phyloP scores from a whole-genome alignment of 1,140 invertebrate genomes.

The Apis laboriosa region DNA sequence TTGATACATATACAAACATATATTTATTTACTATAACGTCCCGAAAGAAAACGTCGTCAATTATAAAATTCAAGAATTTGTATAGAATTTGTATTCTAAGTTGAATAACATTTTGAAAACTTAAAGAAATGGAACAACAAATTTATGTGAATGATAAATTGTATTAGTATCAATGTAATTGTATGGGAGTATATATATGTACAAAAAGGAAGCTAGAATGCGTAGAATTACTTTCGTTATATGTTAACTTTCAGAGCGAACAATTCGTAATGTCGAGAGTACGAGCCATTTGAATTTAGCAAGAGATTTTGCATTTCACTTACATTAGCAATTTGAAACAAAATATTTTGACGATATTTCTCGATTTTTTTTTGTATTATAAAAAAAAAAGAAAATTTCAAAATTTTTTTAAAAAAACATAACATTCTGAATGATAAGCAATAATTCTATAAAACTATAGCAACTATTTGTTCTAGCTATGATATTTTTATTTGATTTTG shows the following conservation, averaged over 20 bases:
- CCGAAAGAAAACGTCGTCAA: too few relatives aligned
- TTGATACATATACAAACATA: too few relatives aligned
- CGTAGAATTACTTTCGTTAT: conserved; percentile 38
- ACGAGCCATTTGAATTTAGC: conserved; percentile 60
- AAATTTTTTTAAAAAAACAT: not conserved
- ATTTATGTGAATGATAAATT: not conserved
- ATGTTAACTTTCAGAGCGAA: conserved; percentile 44
- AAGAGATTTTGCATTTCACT: conserved; percentile 58
- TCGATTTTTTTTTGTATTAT: not conserved
- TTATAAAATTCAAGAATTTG: too few relatives aligned
- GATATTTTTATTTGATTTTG: too few relatives aligned
- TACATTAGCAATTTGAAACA: conserved; percentile 40
- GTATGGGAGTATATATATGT: not conserved
- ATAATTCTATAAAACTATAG: too few relatives aligned
- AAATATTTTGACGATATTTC: conserved; percentile 46
- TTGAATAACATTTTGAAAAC: too few relatives aligned
- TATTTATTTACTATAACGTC: too few relatives aligned
- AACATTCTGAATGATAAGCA: not conserved
- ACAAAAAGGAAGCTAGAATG: not conserved
- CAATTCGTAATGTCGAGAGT: conserved; percentile 48
- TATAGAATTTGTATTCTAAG: too few relatives aligned
- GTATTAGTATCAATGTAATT: conserved; percentile 1
- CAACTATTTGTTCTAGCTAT: too few relatives aligned
- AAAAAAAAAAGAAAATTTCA: too few relatives aligned
- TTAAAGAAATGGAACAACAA: not conserved